phyloP scores from a whole-genome alignment of 2,797 vertebrate genomes.

The Corythornis leucogaster region DNA sequence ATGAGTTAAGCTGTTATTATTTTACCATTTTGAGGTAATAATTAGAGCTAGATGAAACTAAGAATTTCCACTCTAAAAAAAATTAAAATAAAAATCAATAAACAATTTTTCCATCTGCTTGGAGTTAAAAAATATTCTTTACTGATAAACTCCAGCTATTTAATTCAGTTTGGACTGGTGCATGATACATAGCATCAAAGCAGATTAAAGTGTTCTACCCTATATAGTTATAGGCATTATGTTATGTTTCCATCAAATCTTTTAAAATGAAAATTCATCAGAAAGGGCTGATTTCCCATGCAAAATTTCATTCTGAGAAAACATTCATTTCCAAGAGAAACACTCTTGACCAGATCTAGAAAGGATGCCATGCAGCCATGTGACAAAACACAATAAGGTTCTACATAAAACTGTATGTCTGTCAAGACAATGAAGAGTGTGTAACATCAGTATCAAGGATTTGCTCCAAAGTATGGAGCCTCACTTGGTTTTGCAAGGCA shows the following conservation, averaged over 20 bases:
- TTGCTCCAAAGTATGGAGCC: not conserved
- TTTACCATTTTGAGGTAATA: conserved; percentile 18
- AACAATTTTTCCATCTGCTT: not conserved
- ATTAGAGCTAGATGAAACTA: not conserved
- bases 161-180: not conserved
- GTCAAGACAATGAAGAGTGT: not conserved
- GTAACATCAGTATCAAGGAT: not conserved
- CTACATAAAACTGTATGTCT: not conserved
- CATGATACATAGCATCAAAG: not conserved
- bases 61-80: not conserved
- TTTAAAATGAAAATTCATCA: not conserved
- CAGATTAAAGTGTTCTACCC: not conserved
- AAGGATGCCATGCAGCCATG: not conserved
- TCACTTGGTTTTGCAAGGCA: not conserved
- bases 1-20: not conserved
- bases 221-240: not conserved
- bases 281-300: not conserved
- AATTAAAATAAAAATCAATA: not conserved
- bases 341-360: not conserved
- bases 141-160: not conserved
- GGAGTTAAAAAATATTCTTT: not conserved
- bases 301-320: not conserved
- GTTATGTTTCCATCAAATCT: not conserved
- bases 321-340: not conserved
- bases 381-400: not conserved